Evolutionary conservation across 2,888 invertebrate species (phyloP), one percentile per base, ranked within the genome.

Genomic region (Hyposoter dolosus): DNA sequence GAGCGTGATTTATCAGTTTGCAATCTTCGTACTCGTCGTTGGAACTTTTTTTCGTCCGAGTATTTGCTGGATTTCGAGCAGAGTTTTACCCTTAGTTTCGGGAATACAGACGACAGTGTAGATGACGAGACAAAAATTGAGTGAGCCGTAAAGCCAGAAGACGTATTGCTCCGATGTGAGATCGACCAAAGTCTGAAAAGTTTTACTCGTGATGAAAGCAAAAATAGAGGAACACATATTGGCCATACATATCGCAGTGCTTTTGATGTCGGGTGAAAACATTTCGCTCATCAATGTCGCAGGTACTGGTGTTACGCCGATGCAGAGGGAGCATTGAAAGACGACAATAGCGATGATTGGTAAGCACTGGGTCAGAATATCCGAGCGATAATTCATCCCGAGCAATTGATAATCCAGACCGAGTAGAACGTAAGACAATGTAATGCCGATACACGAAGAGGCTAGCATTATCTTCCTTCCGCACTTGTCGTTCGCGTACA

Each of bases 21-120:
- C 56, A 47, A 28, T 45, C 7, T 75, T 75, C 0, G 19, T 19
- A 28, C 15, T 60, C 6, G 23, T 28, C 5, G 15, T 9, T 47
- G 1, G 15, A 9, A 5, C 40, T 35, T 35, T 53, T 15, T 75
- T 80, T 10, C 10, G 65, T 10, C 28, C 83, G n/a, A 93, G 66
- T 45, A 90, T 85, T 6, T 89, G 82, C 65, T 93, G 93, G 43
- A 93, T 93, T 65, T 93, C 90, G 82, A 90, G 89, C 5, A 92
- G 65, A 0, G 91, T 90, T 71, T 92, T 93, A 5, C 92, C 92
- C 76, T 91, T 92, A 3, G 92, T 92, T 72, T 93, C 92, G 9
- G 92, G 92, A 28, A 93, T 66, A 0, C 19, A 71, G 0, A 80
- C 9, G 0, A 90, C 3, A 4, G 89, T 66, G 43, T 87, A 90